Evolutionary conservation across 2,113 vertebrate species (phyloP).

Genomic region (Atherinomorus stipes): DNA sequence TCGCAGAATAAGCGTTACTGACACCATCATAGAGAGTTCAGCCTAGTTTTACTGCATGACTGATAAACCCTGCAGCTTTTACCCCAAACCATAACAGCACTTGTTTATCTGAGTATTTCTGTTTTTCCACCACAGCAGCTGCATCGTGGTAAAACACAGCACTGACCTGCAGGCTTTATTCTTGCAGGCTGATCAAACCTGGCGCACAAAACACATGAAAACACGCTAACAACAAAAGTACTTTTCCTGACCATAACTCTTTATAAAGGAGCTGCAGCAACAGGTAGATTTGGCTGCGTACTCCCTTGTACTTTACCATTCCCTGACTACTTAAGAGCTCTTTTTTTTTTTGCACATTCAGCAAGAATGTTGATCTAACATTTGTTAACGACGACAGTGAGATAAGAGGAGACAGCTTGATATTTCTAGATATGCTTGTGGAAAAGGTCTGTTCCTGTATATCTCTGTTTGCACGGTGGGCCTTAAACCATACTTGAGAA

Average conservation of each 20-base stretch:
- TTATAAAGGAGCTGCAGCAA: no score
- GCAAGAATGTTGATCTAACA: background rate
- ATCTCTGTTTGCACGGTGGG: background rate
- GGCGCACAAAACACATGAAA: no score
- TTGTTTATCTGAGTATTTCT: background rate
- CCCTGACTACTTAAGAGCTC: background rate
- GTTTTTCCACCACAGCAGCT: background rate
- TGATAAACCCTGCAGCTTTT: slow-evolving; percentile 7
- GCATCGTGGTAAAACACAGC: background rate
- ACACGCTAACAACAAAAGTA: no score
- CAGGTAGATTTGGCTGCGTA: no score
- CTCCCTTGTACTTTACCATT: background rate
- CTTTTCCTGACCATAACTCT: no score
- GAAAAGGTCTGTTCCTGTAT: background rate
- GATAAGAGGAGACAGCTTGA: background rate
- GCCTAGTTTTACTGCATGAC: background rate
- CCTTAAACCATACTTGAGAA: background rate
- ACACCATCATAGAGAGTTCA: background rate
- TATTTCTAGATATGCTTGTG: background rate
- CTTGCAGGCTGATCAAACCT: no score
- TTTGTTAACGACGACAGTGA: background rate
- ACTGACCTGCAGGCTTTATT: background rate
- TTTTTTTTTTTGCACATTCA: background rate
- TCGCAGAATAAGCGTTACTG: background rate
- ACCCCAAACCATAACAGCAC: background rate